Evolutionary conservation across 2,797 vertebrate species (phyloP), one percentile per base, ranked within the genome.

Genomic region (Periparus ater): DNA sequence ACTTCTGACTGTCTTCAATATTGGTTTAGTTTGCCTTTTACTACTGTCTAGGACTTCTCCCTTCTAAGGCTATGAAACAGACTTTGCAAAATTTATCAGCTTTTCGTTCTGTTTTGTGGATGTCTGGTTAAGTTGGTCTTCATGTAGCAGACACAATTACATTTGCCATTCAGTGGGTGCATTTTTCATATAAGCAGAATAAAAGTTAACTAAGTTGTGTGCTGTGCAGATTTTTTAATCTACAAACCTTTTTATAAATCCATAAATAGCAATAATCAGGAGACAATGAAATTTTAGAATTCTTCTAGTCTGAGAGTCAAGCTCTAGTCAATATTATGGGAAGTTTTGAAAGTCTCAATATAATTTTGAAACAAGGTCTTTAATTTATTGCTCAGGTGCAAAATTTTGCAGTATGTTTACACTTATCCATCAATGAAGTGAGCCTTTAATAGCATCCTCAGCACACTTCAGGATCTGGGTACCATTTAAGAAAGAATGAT

Each of bases 321-420:
- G 30, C 21, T 61, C 5, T 32, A 48, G 55, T 58, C 22, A 83
- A 68, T 54, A 44, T 50, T 53, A 15, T 29, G 60, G 76, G 85
- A 95, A 93, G 68, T 88, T 91, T 95, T 95, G 91, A 89, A 95
- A 94, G 84, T 93, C 29, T 89, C 54, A 82, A 34, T 79, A n/a
- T 76, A 74, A 83, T 94, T 95, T 94, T 96, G 77, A 96, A 96
- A 83, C 27, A 85, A 76, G 53, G 67, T 93, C 81, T 40, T 40
- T 40, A 40, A 40, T 81, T 93, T 84, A 23, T 85, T 82, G 42
- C 29, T 95, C 72, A 58, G 80, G 82, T 94, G 73, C 72, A 96
- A 94, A 96, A 85, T 88, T 94, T 89, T 85, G 85, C 22, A 27
- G 6, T 58, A 32, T 21, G 8, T 70, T 74, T 78, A 22, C 6